Conservation (phyloP, 2,797 vertebrate species). For the Smutsia temminckii region DNA sequence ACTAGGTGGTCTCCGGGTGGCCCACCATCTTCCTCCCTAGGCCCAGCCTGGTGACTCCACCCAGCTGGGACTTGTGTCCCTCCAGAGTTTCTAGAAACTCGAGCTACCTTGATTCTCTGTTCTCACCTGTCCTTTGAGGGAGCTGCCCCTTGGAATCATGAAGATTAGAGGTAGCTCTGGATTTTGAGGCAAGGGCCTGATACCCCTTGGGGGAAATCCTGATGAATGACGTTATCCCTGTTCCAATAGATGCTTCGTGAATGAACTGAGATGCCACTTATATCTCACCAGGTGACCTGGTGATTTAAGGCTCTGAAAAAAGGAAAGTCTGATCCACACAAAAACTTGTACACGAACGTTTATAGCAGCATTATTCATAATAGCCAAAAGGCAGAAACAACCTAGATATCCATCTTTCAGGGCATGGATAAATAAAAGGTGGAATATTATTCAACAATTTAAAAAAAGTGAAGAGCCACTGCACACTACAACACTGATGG, state of each 20-base stretch:
- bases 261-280: background rate
- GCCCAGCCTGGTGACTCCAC: background rate
- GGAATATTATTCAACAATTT: background rate
- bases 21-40: background rate
- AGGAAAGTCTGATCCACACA: background rate
- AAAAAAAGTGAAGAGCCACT: background rate
- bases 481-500: background rate
- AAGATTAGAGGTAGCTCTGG: background rate
- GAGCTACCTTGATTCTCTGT: background rate
- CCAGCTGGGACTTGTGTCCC: background rate
- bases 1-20: background rate
- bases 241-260: background rate
- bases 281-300: background rate
- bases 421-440: background rate
- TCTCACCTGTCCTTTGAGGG: background rate
- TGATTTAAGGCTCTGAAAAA: background rate
- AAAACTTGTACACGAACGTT: background rate
- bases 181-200: background rate
- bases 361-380: background rate
- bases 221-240: background rate
- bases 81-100: background rate
- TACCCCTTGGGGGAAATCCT: background rate
- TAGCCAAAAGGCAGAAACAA: background rate
- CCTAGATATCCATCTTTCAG: background rate
- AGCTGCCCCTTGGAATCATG: too few species aligned